Evolutionary conservation across 2,888 invertebrate genomes (phyloP).

Genomic region (Volucella inanis): DNA sequence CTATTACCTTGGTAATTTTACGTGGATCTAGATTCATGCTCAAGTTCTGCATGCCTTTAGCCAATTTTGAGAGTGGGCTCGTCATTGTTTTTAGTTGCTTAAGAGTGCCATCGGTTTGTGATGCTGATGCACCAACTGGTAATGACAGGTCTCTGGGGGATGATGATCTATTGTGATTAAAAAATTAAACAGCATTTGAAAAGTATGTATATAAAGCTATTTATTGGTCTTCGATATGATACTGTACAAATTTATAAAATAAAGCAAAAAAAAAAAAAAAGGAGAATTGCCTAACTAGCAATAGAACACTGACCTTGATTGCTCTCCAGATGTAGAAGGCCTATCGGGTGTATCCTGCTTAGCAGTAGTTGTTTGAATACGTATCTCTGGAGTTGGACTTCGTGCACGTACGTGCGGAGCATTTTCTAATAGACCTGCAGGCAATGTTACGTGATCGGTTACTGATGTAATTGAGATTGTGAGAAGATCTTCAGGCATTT

Average conservation of each 20-base stretch:
- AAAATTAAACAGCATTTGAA: slow-evolving; percentile 11
- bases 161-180: slow-evolving; percentile 84
- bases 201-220: slow-evolving; percentile 30
- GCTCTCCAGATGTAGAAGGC: slow-evolving; percentile 83
- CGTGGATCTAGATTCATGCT: slow-evolving; percentile 94
- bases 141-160: slow-evolving; percentile 85
- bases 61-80: slow-evolving; percentile 92
- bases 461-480: slow-evolving; percentile 83
- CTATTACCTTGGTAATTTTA: slow-evolving; percentile 85
- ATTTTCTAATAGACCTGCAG: slow-evolving; percentile 81
- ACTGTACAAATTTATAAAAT: slow-evolving; percentile 19
- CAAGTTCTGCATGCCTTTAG: slow-evolving; percentile 93
- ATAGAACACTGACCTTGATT: slow-evolving; percentile 82
- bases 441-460: slow-evolving; percentile 82
- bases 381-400: slow-evolving; percentile 86
- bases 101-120: slow-evolving; percentile 91
- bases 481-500: slow-evolving; percentile 81
- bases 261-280: neutral
- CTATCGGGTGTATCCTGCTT: slow-evolving; percentile 78
- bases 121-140: slow-evolving; percentile 85
- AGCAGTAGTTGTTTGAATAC: slow-evolving; percentile 76
- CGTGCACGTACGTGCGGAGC: slow-evolving; percentile 80
- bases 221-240: slow-evolving; percentile 76
- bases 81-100: slow-evolving; percentile 87
- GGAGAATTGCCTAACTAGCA: slow-evolving; percentile 57